Percentiles rank a stretch among this genome's conserved stretches.
Evolutionary conservation across 2,113 vertebrate species (phyloP).

Genomic region (Cryptotis parvus): DNA sequence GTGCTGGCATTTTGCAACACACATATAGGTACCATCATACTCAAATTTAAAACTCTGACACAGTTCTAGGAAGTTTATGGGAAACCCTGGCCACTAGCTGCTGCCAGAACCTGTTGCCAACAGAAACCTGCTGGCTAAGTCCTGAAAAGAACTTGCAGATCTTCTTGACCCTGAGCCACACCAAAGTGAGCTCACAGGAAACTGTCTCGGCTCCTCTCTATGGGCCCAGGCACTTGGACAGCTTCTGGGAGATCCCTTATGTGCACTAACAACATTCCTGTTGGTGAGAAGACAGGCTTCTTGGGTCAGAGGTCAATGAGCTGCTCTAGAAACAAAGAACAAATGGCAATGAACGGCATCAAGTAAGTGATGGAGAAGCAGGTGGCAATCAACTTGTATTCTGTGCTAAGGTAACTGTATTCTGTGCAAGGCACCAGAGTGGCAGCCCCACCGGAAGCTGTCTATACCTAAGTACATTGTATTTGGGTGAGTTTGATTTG

Average conservation of each 20-base stretch:
- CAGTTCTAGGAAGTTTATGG: not conserved
- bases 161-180: not conserved
- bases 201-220: not conserved
- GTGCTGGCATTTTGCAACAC: not conserved
- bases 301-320: not conserved
- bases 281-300: not conserved
- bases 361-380: not conserved
- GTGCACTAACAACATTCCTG: not conserved
- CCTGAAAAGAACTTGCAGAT: not conserved
- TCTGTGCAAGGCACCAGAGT: not conserved
- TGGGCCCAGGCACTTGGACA: not conserved
- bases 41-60: not conserved
- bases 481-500: not conserved
- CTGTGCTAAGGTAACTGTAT: not conserved
- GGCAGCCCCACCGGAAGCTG: not conserved
- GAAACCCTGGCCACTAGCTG: not conserved
- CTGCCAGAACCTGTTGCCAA: no score
- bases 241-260: not conserved
- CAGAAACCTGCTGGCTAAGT: no score
- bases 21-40: not conserved
- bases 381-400: rapidly evolving
- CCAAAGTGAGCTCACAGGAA: constrained; percentile 25
- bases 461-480: rapidly evolving
- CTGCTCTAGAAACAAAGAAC: not conserved
- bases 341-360: not conserved